These are phyloP conservation scores for Lordiphosa stackelbergi DNA, from an alignment of 1,140 invertebrate genomes.

Conservation along the genomic window DNA sequence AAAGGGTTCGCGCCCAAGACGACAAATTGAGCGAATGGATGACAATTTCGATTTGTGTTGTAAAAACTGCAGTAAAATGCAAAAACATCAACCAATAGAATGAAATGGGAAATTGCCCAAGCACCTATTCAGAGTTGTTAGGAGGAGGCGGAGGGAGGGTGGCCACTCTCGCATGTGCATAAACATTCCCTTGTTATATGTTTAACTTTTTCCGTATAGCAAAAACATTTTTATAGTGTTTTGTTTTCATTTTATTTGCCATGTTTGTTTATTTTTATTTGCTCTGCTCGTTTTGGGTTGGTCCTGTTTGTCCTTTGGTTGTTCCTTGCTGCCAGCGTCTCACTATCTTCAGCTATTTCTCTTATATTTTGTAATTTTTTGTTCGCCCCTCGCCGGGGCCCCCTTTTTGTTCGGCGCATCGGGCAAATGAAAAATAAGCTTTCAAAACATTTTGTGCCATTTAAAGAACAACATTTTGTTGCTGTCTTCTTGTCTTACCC, in stretches of 20 bases:
- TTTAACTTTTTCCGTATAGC: conserved; percentile 52
- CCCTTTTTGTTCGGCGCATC: conserved; percentile 37
- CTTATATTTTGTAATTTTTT: conserved; percentile 63
- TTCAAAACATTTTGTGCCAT: conserved; percentile 73
- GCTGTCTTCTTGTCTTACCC: conserved; percentile 42
- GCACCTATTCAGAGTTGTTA: conserved; percentile 2
- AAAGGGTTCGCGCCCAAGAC: conserved; percentile 44
- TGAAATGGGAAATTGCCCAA: conserved; percentile 38
- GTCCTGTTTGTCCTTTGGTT: conserved; percentile 15
- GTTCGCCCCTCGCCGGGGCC: conserved; percentile 25
- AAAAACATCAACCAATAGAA: conserved; percentile 27
- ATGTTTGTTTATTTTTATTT: conserved; percentile 75
- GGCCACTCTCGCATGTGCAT: conserved; percentile 43
- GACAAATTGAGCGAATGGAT: conserved; percentile 76
- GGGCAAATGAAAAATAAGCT: conserved; percentile 72
- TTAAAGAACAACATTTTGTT: conserved; percentile 71
- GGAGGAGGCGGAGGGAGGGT: neutral
- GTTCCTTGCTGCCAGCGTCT: conserved; percentile 38
- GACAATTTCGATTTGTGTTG: conserved; percentile 75
- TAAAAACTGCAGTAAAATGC: conserved; percentile 74
- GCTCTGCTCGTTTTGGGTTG: conserved; percentile 44
- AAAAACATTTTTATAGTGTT: conserved; percentile 70
- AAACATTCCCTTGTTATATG: conserved; percentile 51
- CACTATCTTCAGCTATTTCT: conserved; percentile 69
- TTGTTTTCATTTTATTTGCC: conserved; percentile 74